A percentile compares a stretch with the other conserved stretches of the same genome.
phyloP scores from a whole-genome alignment of 2,113 vertebrate species.

The Engraulis encrasicolus region DNA sequence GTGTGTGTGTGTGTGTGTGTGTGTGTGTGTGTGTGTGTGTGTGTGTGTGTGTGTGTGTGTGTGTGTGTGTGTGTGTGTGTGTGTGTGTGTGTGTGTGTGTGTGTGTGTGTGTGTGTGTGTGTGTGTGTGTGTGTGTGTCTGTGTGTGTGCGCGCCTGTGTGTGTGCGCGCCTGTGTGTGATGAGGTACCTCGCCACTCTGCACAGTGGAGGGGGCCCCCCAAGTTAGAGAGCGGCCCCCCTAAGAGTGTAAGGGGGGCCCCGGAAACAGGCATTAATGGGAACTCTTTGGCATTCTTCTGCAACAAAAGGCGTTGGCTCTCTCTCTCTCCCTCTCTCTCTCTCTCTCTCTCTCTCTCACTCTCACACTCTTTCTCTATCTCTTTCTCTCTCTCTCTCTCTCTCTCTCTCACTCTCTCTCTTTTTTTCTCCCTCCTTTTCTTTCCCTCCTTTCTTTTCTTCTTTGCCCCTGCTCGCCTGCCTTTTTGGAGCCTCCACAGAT shows the following conservation, averaged over 20 bases:
- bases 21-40: slow-evolving; percentile 5
- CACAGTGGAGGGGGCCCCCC: slow-evolving; percentile 51
- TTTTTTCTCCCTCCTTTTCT: neutral
- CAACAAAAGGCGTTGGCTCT: slow-evolving; percentile 50
- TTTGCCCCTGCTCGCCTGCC: too few relatives aligned
- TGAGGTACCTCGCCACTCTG: neutral
- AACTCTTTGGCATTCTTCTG: slow-evolving; percentile 45
- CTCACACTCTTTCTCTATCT: neutral
- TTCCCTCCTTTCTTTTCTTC: slow-evolving; percentile 24
- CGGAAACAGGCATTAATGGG: slow-evolving; percentile 62
- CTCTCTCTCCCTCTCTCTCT: slow-evolving; percentile 13
- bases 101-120: too few relatives aligned
- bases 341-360: slow-evolving; percentile 33
- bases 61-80: too few relatives aligned
- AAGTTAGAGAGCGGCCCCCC: slow-evolving; percentile 28
- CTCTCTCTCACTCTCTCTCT: slow-evolving; percentile 16
- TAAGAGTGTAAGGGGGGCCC: slow-evolving; percentile 44
- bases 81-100: too few relatives aligned
- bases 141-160: slow-evolving; percentile 13
- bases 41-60: too few relatives aligned
- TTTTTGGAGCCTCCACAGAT: slow-evolving; percentile 33
- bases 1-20: slow-evolving; percentile 16
- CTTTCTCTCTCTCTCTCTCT: slow-evolving; percentile 10
- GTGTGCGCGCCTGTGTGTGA: neutral
- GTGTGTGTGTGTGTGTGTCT: neutral